Percentiles rank a stretch among this genome's conserved stretches.
Evolutionary conservation across 2,797 vertebrate species (phyloP).

Genomic region (Enteromius argenteus): DNA sequence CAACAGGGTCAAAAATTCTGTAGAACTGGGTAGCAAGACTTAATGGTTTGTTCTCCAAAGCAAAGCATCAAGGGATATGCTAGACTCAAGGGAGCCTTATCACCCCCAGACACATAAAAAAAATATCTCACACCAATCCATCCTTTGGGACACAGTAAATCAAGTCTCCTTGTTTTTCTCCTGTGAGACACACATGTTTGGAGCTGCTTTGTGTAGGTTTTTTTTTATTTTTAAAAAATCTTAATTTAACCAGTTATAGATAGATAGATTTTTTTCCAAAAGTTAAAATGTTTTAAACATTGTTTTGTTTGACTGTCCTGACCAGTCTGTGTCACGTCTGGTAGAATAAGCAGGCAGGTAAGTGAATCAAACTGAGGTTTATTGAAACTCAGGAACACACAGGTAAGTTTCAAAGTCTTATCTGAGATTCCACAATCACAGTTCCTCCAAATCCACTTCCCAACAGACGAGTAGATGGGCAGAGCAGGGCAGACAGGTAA

Average conservation of each 20-base stretch:
- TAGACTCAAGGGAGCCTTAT: background rate
- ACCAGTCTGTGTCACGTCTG: background rate
- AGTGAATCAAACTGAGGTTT: no score
- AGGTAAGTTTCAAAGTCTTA: no score
- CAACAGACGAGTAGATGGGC: no score
- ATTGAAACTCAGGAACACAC: no score
- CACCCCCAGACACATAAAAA: background rate
- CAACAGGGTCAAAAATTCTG: background rate
- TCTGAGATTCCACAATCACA: no score
- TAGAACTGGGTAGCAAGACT: background rate
- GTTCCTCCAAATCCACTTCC: no score
- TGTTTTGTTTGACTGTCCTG: background rate
- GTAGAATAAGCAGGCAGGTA: no score
- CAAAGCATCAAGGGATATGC: background rate
- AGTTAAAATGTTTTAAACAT: background rate
- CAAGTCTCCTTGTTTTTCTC: background rate
- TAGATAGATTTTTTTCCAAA: background rate
- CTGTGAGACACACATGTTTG: background rate
- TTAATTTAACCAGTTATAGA: background rate
- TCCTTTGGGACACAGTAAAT: background rate
- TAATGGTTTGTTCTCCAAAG: slow-evolving; percentile 6
- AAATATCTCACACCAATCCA: slow-evolving; percentile 9
- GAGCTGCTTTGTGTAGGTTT: background rate
- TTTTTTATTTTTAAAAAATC: no score
- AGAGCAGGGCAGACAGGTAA: no score